Conservation (phyloP, 2,113 vertebrate genomes). For the Australoheros scitulus region DNA sequence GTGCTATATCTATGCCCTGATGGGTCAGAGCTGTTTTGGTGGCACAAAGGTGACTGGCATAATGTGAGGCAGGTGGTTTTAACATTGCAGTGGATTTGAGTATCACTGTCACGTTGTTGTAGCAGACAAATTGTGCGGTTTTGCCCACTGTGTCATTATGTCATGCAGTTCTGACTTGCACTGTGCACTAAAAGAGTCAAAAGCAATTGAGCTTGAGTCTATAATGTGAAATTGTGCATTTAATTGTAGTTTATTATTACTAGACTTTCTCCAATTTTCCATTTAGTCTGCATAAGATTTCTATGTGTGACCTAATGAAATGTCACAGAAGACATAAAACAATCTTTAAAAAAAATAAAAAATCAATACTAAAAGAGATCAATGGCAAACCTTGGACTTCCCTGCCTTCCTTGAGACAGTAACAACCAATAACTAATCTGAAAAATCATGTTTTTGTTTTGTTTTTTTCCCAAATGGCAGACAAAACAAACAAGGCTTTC, state of each 20-base stretch:
- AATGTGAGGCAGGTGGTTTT: background rate
- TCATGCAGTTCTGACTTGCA: conserved; percentile 24
- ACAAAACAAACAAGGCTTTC: conserved; percentile 56
- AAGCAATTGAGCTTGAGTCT: conserved; percentile 41
- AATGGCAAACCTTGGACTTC: conserved; percentile 17
- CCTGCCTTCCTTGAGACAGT: background rate
- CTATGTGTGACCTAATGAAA: conserved; percentile 15
- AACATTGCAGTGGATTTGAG: background rate
- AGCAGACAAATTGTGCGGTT: background rate
- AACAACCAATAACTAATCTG: background rate
- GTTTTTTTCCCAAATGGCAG: background rate
- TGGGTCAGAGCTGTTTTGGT: background rate
- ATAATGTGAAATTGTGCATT: conserved; percentile 55
- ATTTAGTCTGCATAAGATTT: conserved; percentile 12
- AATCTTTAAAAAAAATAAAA: background rate
- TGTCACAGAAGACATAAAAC: conserved; percentile 26
- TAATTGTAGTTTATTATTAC: conserved; percentile 44
- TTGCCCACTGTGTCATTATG: conserved; percentile 23
- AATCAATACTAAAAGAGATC: background rate
- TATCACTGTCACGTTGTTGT: background rate
- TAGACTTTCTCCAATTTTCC: conserved; percentile 28
- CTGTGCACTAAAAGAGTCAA: conserved; percentile 49
- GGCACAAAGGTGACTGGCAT: background rate
- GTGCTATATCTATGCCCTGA: background rate
- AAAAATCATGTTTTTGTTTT: conserved; percentile 16